Evolutionary conservation across 2,113 vertebrate genomes (phyloP), one percentile per base, ranked within the genome.

Genomic region (Nothoprocta pentlandii): DNA sequence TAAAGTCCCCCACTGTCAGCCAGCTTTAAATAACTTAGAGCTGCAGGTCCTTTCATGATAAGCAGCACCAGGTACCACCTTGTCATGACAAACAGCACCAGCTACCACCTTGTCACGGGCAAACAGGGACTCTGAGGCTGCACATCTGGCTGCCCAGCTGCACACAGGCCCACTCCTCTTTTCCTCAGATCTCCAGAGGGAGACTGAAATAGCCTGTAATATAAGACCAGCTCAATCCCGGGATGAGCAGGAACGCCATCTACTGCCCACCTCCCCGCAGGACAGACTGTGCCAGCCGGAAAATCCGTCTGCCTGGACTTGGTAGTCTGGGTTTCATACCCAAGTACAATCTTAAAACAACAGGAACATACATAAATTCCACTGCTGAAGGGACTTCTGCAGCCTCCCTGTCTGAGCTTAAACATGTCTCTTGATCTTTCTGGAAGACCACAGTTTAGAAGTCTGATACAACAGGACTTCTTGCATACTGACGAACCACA

Each of bases 181-280:
- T 12, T 32, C 16, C 67, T 28, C 26, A 2, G 19, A 6, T 42
- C 58, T 46, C 42, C 44, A 2, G 5, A 2, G 22, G 10, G 23
- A 61, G 20, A 54, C 10, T 0, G 30, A 32, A 2, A 6, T 3
- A 6, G 4, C 30, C 19, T 2, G 14, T 1, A 4, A 30, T 0
- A 9, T 3, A 30, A 13, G 6, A 16, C 22, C 42, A 47, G n/a
- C n/a, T 13, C 1, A 1, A 20, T 49, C 13, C 3, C 11, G n/a
- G 9, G 7, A 7, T 2, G 10, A 11, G 53, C 41, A 67, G 39
- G 9, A 36, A n/a, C 30, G 13, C 63, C 58, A n/a, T 3, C 66
- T 78, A 77, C 87, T 14, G 46, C 16, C 7, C 81, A 63, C 5
- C 42, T 21, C 32, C 71, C 56, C 0, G 2, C 26, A 30, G 4